Evolutionary conservation across 2,113 vertebrate species (phyloP), one percentile per base, ranked within the genome.

Genomic region (Rhinopomastus cyanomelas): DNA sequence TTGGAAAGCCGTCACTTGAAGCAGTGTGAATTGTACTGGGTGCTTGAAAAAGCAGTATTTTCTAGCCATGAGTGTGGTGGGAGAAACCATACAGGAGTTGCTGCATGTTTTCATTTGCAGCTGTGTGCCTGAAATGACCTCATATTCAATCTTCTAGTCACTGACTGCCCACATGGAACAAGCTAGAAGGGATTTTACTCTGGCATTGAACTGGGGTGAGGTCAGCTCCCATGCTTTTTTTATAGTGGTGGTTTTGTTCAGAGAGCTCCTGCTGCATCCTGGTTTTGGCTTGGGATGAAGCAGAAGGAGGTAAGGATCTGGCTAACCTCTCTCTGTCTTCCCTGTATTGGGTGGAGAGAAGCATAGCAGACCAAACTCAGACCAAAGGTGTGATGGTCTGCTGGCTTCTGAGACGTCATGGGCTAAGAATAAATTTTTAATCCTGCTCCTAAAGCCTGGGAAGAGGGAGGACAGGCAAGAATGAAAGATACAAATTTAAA

Each of bases 71-170:
- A 85, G n/a, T 9, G 27, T 0, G 1, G 6, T 37, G 37, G 13
- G 8, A 14, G 10, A 10, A 89, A n/a, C 16, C 5, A 34, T 29
- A 27, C 46, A 74, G 52, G 32, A 74, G 39, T 60, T 82, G 21
- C 53, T 61, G 39, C 2, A 5, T 36, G 16, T 71, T 42, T 77
- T 83, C 29, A 42, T 80, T 88, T 3, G 1, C 48, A 48, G 22
- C 62, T 78, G 17, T 84, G 29, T 71, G 56, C 44, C 59, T 88
- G 76, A 85, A 91, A 52, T 66, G 49, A 87, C 32, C 46, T 76
- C 32, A 51, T 30, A 46, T 87, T 89, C 74, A 37, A 46, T 77
- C 25, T 81, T 51, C 19, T 57, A 46, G 42, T 37, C 42, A 55
- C 51, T 46, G 48, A 5, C 37, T 80, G 26, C 48, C 65, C 8